phyloP scores from a whole-genome alignment of 2,113 vertebrate genomes.

The Lates calcarifer region DNA sequence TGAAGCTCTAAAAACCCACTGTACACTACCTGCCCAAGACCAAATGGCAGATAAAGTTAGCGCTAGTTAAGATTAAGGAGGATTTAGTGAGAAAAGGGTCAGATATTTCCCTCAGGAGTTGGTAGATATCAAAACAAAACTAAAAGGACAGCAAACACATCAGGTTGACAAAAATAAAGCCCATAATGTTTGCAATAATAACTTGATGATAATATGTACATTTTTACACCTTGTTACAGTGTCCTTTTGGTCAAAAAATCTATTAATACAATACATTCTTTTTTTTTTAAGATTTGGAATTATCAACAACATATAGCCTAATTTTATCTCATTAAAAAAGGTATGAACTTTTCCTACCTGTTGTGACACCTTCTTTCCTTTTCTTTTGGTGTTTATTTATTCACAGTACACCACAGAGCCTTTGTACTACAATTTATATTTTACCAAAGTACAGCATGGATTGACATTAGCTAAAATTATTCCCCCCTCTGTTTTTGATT shows the following conservation, averaged over 20 bases:
- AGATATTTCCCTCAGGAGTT: not conserved
- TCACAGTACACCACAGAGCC: not conserved
- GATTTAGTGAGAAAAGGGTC: not conserved
- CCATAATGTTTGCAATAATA: not conserved
- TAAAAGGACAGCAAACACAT: not conserved
- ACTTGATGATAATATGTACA: not conserved
- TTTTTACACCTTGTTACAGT: not conserved
- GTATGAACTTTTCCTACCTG: not conserved
- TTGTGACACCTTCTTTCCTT: not conserved
- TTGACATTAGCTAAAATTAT: not conserved
- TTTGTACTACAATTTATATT: not conserved
- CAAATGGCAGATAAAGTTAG: not conserved
- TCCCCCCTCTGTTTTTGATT: not conserved
- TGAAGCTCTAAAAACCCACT: not conserved
- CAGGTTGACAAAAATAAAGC: too few species aligned
- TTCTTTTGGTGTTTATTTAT: not conserved
- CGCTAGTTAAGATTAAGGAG: not conserved
- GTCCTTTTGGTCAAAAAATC: not conserved
- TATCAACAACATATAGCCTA: not conserved
- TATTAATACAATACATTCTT: not conserved
- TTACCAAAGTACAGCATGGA: not conserved
- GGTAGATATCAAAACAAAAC: not conserved
- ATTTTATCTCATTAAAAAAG: not conserved
- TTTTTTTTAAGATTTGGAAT: not conserved
- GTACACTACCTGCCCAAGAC: not conserved